Percentiles rank a stretch among this genome's conserved stretches.
Conservation (phyloP, 2,888 invertebrate species). For the Falcaria lacertinaria region DNA sequence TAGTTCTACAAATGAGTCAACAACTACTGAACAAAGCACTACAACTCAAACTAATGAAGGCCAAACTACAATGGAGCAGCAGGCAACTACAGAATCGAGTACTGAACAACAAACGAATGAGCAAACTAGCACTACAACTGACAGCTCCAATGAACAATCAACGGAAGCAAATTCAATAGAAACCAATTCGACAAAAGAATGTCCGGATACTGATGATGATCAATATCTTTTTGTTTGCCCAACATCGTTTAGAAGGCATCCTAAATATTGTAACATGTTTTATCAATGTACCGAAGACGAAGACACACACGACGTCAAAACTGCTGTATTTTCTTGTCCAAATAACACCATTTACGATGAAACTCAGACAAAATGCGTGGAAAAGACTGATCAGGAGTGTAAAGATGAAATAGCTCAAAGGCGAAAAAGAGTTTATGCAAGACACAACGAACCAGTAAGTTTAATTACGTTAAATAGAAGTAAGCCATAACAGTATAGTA, state of each 20-base stretch:
- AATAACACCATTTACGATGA: conserved; percentile 88
- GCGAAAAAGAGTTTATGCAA: conserved; percentile 71
- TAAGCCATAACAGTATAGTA: not conserved
- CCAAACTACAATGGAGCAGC: conserved; percentile 12
- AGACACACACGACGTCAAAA: conserved; percentile 84
- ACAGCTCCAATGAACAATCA: conserved; percentile 18
- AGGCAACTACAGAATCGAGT: conserved; percentile 11
- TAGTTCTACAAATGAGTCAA: too few relatives aligned
- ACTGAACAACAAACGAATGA: conserved; percentile 19
- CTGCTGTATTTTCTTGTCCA: conserved; percentile 87
- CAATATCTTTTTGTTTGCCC: conserved; percentile 88
- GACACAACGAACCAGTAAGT: conserved; percentile 81
- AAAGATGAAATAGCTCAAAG: conserved; percentile 76
- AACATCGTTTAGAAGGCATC: conserved; percentile 90
- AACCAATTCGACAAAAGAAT: conserved; percentile 45
- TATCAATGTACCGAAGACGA: conserved; percentile 88
- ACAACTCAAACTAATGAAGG: conserved; percentile 21
- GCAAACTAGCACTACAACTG: conserved; percentile 22
- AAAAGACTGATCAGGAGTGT: conserved; percentile 80
- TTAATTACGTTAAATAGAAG: not conserved
- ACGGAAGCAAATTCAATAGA: conserved; percentile 24
- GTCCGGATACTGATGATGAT: conserved; percentile 82
- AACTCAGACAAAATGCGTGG: conserved; percentile 84
- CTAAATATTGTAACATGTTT: conserved; percentile 89
- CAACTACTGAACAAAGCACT: conserved; percentile 23